A percentile compares a stretch with the other conserved stretches of the same genome.
Evolutionary conservation across 1,140 invertebrate genomes (phyloP).

Genomic region (Diachasma alloeum): DNA sequence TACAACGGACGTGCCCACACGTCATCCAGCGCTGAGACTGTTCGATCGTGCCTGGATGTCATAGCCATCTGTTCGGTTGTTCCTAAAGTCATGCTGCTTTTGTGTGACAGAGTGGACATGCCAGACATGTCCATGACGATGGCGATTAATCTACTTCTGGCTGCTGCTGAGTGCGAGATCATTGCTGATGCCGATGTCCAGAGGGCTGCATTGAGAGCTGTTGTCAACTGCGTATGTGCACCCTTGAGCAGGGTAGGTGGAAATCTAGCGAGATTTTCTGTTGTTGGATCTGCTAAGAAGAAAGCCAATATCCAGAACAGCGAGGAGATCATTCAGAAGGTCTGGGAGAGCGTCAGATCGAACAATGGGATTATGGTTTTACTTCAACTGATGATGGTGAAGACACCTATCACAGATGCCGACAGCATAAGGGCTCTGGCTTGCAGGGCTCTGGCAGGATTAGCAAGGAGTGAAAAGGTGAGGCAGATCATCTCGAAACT

Average conservation of each 20-base stretch:
- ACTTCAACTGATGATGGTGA: constrained; percentile 85
- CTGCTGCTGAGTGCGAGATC: constrained; percentile 90
- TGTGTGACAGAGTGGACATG: constrained; percentile 82
- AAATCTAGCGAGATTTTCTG: constrained; percentile 72
- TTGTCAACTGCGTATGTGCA: constrained; percentile 94
- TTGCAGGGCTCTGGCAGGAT: constrained; percentile 89
- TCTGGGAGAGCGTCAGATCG: constrained; percentile 91
- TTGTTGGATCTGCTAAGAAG: constrained; percentile 74
- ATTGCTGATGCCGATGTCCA: constrained; percentile 90
- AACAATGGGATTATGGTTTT: constrained; percentile 97
- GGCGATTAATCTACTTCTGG: constrained; percentile 79
- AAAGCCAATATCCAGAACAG: constrained; percentile 77
- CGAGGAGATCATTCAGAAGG: constrained; percentile 87
- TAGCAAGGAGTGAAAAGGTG: constrained; percentile 90
- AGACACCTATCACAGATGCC: constrained; percentile 95
- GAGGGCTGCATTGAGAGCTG: constrained; percentile 85
- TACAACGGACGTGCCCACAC: constrained; percentile 76
- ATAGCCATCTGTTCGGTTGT: constrained; percentile 89
- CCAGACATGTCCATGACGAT: constrained; percentile 78
- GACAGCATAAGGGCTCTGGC: constrained; percentile 92
- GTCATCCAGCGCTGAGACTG: constrained; percentile 81
- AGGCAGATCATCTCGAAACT: constrained; percentile 96
- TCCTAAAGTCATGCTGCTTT: constrained; percentile 83
- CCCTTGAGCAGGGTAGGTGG: constrained; percentile 78
- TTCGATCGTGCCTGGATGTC: constrained; percentile 88